Conservation (phyloP, 2,888 invertebrate species). For the Drosophila greeni region DNA sequence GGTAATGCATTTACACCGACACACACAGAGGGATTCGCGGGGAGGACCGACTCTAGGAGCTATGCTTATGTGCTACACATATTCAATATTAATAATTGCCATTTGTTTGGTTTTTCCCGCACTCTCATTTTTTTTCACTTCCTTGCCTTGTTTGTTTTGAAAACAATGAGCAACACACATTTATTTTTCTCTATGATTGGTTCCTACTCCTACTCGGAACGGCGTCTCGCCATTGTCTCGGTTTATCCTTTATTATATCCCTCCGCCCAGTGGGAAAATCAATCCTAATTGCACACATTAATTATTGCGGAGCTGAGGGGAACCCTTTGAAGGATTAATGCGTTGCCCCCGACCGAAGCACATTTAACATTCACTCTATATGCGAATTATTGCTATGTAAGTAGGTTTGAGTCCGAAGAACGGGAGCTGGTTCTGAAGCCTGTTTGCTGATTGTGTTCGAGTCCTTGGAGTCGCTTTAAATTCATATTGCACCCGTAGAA, state of each 20-base stretch:
- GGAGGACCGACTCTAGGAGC: constrained; percentile 36
- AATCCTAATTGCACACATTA: constrained; percentile 41
- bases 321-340: constrained; percentile 34
- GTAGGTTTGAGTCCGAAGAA: constrained; percentile 7
- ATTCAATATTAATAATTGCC: constrained; percentile 69
- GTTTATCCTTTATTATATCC: constrained; percentile 2
- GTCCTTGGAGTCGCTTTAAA: constrained; percentile 52
- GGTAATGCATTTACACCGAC: constrained; percentile 39
- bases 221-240: constrained; percentile 31
- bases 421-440: constrained; percentile 35
- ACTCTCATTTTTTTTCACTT: constrained; percentile 10
- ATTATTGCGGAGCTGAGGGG: constrained; percentile 29
- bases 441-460: constrained; percentile 41
- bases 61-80: constrained; percentile 48
- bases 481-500: constrained; percentile 64
- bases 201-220: constrained; percentile 18
- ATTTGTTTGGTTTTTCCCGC: constrained; percentile 47
- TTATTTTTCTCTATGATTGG: constrained; percentile 32
- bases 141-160: constrained; percentile 54
- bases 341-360: constrained; percentile 15
- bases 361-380: constrained; percentile 33
- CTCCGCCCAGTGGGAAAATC: constrained; percentile 12
- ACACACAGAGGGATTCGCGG: constrained; percentile 18
- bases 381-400: constrained; percentile 13
- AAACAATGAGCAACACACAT: constrained; percentile 62